These are phyloP conservation scores for Drosophila watanabei DNA, from an alignment of 1,140 invertebrate species.

Conservation along the genomic window DNA sequence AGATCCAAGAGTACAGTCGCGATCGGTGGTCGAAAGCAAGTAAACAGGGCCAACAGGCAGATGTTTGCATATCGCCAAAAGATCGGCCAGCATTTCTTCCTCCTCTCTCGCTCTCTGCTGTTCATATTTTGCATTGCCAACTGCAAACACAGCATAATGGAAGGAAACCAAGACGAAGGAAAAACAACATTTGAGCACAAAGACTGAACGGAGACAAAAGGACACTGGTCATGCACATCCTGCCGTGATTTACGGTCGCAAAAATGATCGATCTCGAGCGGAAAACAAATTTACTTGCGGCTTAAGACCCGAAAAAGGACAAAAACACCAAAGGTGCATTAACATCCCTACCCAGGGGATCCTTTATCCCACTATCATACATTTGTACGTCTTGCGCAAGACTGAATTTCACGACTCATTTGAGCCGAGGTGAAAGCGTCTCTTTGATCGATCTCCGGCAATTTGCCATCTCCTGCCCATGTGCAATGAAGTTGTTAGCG, in stretches of 20 bases:
- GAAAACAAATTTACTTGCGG: conserved; percentile 68
- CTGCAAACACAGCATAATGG: conserved; percentile 54
- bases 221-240: conserved; percentile 61
- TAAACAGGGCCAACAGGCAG: conserved; percentile 55
- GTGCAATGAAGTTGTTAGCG: conserved; percentile 50
- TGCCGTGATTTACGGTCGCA: conserved; percentile 68
- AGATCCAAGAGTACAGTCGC: conserved; percentile 29
- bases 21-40: conserved; percentile 26
- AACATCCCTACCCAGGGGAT: conserved; percentile 12
- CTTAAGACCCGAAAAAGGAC: conserved; percentile 54
- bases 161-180: conserved; percentile 29
- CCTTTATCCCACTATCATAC: not conserved
- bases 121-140: conserved; percentile 75
- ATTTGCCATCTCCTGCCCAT: conserved; percentile 30
- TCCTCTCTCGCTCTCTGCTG: conserved; percentile 11
- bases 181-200: conserved; percentile 63
- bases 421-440: conserved; percentile 50
- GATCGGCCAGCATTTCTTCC: conserved; percentile 64
- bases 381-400: conserved; percentile 37
- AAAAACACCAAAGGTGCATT: conserved; percentile 27
- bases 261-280: conserved; percentile 69
- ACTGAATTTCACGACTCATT: conserved; percentile 70
- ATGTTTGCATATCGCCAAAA: conserved; percentile 73
- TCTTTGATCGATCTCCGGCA: conserved; percentile 54
- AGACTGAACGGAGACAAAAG: conserved; percentile 52